Conservation (phyloP, 2,888 invertebrate genomes). For the Dione juno region DNA sequence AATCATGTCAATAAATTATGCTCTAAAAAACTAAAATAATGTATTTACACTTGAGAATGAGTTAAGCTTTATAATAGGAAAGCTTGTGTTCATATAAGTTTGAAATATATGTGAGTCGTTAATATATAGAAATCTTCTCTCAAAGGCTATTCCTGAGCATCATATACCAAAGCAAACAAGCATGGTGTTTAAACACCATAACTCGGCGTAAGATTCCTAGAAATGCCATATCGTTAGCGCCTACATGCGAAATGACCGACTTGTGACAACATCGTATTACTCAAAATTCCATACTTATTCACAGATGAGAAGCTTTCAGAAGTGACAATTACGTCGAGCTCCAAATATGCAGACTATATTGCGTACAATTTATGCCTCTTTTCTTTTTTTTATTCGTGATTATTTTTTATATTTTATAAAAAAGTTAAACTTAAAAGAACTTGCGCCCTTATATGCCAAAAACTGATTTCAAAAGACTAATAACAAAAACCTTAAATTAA, state of each 20-base stretch:
- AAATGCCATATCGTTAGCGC: conserved; percentile 62
- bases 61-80: not conserved
- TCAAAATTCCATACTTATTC: conserved; percentile 44
- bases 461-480: no score
- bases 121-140: conserved; percentile 8
- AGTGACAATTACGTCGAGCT: conserved; percentile 10
- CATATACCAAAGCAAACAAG: conserved; percentile 24
- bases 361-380: not conserved
- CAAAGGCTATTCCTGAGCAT: conserved; percentile 19
- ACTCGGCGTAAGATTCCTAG: conserved; percentile 56
- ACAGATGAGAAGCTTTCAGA: conserved; percentile 36
- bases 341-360: not conserved
- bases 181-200: conserved; percentile 48
- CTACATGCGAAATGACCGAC: conserved; percentile 57
- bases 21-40: no score
- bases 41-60: not conserved
- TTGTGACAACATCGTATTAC: conserved; percentile 52
- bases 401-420: no score
- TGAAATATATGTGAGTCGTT: not conserved
- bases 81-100: not conserved
- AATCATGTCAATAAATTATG: no score
- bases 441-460: no score
- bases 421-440: no score
- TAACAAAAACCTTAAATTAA: no score
- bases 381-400: not conserved